Percentiles rank a stretch among this genome's conserved stretches.
These are phyloP conservation scores for Oryzias celebensis DNA, from an alignment of 2,113 vertebrate species.

Conservation along the genomic window DNA sequence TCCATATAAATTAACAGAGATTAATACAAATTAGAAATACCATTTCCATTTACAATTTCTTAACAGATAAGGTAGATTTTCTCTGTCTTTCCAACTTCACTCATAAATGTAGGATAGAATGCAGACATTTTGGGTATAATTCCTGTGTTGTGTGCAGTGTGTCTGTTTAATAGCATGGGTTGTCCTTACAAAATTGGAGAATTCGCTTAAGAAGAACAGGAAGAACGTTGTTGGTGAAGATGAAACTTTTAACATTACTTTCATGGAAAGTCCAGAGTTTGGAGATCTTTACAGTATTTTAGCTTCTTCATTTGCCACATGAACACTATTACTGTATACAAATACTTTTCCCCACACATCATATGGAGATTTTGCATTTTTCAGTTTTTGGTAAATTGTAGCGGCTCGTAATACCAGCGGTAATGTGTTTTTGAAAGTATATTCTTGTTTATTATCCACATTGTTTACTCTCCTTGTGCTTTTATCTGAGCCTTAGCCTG, in stretches of 20 bases:
- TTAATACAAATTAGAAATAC: constrained; percentile 29
- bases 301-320: constrained; percentile 54
- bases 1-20: constrained; percentile 15
- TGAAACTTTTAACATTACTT: constrained; percentile 53
- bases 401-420: constrained; percentile 24
- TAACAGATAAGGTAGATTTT: neutral
- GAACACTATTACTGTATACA: constrained; percentile 20
- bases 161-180: constrained; percentile 27
- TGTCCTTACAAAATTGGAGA: constrained; percentile 38
- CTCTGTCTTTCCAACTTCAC: constrained; percentile 2
- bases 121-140: constrained; percentile 12
- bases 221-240: constrained; percentile 55
- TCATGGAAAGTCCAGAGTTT: constrained; percentile 31
- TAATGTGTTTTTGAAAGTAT: constrained; percentile 17
- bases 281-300: constrained; percentile 45
- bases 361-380: constrained; percentile 56
- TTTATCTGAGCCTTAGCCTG: constrained; percentile 44
- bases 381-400: constrained; percentile 51
- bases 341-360: constrained; percentile 54
- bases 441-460: constrained; percentile 29
- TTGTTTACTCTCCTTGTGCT: constrained; percentile 30
- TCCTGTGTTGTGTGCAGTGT: constrained; percentile 29
- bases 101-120: constrained; percentile 26
- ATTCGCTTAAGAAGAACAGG: constrained; percentile 57
- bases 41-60: constrained; percentile 6